Evolutionary conservation across 2,888 invertebrate species (phyloP), one percentile per base, ranked within the genome.

Genomic region (Orthosia incerta): DNA sequence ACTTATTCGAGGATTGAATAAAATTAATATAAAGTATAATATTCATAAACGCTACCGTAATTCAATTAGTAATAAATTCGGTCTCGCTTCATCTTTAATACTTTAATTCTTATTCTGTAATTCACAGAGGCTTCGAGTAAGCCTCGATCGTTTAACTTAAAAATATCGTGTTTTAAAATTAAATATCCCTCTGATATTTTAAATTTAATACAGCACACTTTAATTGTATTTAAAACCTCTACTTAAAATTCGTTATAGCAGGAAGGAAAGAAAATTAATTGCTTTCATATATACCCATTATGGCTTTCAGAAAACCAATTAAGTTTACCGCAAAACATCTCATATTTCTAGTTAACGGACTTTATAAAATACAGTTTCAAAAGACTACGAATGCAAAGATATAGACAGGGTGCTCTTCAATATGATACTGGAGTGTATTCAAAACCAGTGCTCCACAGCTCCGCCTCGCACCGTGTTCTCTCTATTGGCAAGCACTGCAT

Each of bases 361-460:
- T 76, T 62, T 31, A n/a, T 59, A 79, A 67, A 75, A 55, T 61
- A 61, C 20, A 18, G 18, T 56, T 72, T 83, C 16, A 50, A 71
- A 57, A n/a, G 71, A 50, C 68, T 74, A 55, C 67, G 39, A 65
- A 51, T 50, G 53, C 31, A 53, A 50, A 67, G 48, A 67, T 73
- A 66, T 68, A 72, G 48, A 62, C 69, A 68, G 60, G 57, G 9
- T 66, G 67, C 74, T 73, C 82, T 83, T 86, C 85, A 66, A 85
- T 84, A 87, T 88, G 84, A 77, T 85, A 74, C 74, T 77, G 80
- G 83, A 83, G 80, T 86, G 85, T 88, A 90, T 90, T 88, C 87
- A 86, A 81, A 85, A 75, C 83, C 83, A 82, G 75, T 76, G 79
- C 85, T 79, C 60, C 48, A 69, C 50, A 67, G 71, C 69, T 55